Evolutionary conservation across 2,113 vertebrate genomes (phyloP).

Genomic region (Talpa occidentalis): DNA sequence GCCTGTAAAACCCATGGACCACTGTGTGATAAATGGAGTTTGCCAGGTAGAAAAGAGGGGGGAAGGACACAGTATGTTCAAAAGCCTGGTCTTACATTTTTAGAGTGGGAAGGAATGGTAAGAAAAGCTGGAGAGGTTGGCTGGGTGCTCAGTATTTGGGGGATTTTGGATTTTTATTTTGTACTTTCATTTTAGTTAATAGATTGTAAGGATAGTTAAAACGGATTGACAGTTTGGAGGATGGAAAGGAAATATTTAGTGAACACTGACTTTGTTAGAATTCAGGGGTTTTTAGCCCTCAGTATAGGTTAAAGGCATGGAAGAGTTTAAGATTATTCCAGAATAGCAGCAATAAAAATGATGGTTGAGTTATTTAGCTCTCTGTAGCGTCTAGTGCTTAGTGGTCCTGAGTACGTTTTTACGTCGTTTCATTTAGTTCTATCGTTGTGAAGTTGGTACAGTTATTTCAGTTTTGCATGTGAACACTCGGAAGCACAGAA

Average conservation of each 20-base stretch:
- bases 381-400: neutral
- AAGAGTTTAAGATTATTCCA: neutral
- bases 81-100: constrained; percentile 5
- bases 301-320: neutral
- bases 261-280: neutral
- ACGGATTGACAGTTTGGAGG: neutral
- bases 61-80: neutral
- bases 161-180: neutral
- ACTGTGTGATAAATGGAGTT: neutral
- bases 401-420: neutral
- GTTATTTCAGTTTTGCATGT: neutral
- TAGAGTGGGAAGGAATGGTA: neutral
- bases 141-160: neutral
- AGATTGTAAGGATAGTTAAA: neutral
- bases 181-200: neutral
- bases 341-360: neutral
- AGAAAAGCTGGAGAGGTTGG: neutral
- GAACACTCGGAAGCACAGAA: neutral
- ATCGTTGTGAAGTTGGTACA: neutral
- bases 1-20: neutral
- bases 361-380: neutral
- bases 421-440: constrained; percentile 34
- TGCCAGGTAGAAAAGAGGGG: neutral
- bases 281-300: neutral
- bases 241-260: neutral